phyloP scores from a whole-genome alignment of 2,797 vertebrate species.

The Centropyge bicolor region DNA sequence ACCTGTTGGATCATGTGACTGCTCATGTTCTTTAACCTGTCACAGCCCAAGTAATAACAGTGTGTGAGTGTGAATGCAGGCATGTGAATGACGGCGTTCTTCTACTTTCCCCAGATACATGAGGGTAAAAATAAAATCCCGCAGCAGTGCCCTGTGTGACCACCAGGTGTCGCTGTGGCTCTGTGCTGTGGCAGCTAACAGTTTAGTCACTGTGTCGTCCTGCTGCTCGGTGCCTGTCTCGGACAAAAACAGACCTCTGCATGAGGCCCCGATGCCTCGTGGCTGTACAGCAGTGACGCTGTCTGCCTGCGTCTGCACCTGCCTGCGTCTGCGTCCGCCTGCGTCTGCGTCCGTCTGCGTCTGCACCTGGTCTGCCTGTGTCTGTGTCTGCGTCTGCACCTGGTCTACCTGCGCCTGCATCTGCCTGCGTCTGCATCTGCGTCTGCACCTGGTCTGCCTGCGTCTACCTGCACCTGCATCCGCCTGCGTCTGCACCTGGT shows the following conservation, averaged over 20 bases:
- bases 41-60: too few species aligned
- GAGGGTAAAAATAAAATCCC: conserved; percentile 47
- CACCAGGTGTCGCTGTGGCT: conserved; percentile 62
- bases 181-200: not conserved
- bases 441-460: too few species aligned
- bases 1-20: too few species aligned
- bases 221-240: conserved; percentile 41
- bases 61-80: not conserved
- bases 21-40: too few species aligned
- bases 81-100: not conserved
- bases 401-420: too few species aligned
- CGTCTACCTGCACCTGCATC: too few species aligned
- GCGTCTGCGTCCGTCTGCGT: too few species aligned
- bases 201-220: conserved; percentile 34
- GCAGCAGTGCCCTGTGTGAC: rapidly evolving
- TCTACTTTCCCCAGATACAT: conserved; percentile 48
- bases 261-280: conserved; percentile 36
- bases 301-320: conserved; percentile 10
- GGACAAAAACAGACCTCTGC: conserved; percentile 35
- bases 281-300: conserved; percentile 31
- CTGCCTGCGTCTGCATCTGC: too few species aligned
- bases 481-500: too few species aligned
- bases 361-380: too few species aligned
- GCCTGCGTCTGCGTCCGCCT: not conserved
- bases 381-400: not conserved